Evolutionary conservation across 2,888 invertebrate species (phyloP), one percentile per base, ranked within the genome.

Genomic region (Ormyrus thymus): DNA sequence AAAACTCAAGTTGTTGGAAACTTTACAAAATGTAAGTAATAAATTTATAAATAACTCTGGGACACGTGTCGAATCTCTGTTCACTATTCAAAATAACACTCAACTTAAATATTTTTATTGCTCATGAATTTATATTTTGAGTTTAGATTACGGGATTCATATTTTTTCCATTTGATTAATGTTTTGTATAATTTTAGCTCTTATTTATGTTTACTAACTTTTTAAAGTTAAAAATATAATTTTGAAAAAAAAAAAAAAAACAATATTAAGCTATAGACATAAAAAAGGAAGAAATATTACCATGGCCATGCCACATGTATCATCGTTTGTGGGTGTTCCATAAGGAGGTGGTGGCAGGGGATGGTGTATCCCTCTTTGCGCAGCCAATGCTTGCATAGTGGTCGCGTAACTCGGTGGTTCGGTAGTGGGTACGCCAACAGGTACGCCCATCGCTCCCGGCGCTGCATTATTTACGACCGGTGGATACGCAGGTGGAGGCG

Each of bases 351-450:
- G 93, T 59, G 94, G 91, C 72, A 89, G 81, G 6, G 92, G 93
- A 78, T 94, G 93, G 81, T 93, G 92, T 89, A 93, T 92, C 48
- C 93, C 94, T 72, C 95, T 91, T 88, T 94, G 93, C 69, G 93
- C 94, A 8, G 95, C 95, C 79, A 95, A 91, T 15, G 94, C 95
- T 84, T 93, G 92, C 94, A 98, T 97, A 64, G 96, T 96, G 86
- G 95, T 96, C 11, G 97, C 97, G 90, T 97, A 97, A 88, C 96
- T 97, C 7, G 97, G 97, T 0, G 97, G 97, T 88, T 97, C 97
- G 56, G 96, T 95, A 61, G 96, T 96, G 15, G 95, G 95, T 51
- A 95, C 93, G 81, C 93, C 91, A 80, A 88, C 81, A 83, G 89
- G 73, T 7, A 86, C 85, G 8, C 86, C 85, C 10, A 87, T 84